Percentiles rank a stretch among this genome's conserved stretches.
phyloP scores from a whole-genome alignment of 2,113 vertebrate species.

The Callithrix jacchus region DNA sequence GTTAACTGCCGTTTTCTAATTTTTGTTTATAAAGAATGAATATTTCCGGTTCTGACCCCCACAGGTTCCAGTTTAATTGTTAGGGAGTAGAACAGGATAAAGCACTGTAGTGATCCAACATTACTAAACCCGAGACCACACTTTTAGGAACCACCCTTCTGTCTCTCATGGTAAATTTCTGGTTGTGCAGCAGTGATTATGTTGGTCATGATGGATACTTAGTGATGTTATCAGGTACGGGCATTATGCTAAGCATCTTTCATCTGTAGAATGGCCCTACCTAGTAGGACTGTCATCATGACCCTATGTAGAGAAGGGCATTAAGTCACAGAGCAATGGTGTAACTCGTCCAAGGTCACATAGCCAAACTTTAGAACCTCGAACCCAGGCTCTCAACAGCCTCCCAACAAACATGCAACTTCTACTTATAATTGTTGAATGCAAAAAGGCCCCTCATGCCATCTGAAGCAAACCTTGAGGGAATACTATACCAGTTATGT shows the following conservation, averaged over 20 bases:
- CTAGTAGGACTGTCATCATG: neutral
- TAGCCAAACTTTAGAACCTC: neutral
- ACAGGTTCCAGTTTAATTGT: neutral
- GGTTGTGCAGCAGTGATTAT: neutral
- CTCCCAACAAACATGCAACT: neutral
- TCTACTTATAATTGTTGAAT: neutral
- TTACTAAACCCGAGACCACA: neutral
- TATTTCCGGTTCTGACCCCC: neutral
- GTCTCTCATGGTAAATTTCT: neutral
- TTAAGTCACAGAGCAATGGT: neutral
- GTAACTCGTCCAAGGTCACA: too few relatives aligned
- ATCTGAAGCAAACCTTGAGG: neutral
- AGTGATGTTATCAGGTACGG: too few relatives aligned
- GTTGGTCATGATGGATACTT: neutral
- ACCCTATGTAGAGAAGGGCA: too few relatives aligned
- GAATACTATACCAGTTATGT: neutral
- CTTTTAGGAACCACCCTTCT: accelerated
- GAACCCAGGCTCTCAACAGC: neutral
- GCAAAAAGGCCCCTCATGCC: neutral
- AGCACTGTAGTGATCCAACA: neutral
- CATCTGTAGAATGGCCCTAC: neutral
- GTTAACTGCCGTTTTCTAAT: neutral
- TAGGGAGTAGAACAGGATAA: too few relatives aligned
- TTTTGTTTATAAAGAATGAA: neutral
- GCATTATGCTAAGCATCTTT: neutral